Conservation (phyloP, 2,113 vertebrate genomes). For the Alces alces region DNA sequence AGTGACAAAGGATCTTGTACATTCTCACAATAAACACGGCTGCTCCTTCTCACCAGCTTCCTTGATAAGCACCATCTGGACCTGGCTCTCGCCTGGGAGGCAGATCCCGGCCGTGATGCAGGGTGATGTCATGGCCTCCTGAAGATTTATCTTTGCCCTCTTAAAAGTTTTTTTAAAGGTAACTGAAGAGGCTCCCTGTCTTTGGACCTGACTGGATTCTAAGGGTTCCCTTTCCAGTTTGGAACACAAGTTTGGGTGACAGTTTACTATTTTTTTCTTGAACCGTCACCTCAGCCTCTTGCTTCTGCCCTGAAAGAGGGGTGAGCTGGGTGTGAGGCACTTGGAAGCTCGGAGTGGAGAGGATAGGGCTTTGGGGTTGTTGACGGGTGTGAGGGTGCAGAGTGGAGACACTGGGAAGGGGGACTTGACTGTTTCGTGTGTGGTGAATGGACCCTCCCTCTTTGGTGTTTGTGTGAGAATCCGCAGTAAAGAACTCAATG, state of each 20-base stretch:
- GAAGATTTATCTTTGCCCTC: not conserved
- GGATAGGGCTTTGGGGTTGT: not conserved
- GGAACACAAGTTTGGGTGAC: not conserved
- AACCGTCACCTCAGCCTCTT: not conserved
- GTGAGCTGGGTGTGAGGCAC: not conserved
- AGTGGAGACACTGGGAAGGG: not conserved
- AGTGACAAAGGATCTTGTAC: slow-evolving; percentile 37
- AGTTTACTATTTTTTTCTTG: not conserved
- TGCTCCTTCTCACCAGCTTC: not conserved
- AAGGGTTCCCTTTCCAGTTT: not conserved
- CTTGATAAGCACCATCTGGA: slow-evolving; percentile 50
- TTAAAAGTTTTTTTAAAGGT: not conserved
- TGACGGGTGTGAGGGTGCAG: not conserved
- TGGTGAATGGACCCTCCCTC: not conserved
- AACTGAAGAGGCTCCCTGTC: not conserved
- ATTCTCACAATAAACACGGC: slow-evolving; percentile 17
- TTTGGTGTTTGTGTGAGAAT: not conserved
- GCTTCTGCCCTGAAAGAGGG: not conserved
- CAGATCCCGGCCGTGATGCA: not conserved
- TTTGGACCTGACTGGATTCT: not conserved
- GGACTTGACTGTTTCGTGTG: not conserved
- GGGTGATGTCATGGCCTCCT: not conserved
- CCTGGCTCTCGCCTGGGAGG: not conserved
- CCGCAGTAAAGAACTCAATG: not conserved
- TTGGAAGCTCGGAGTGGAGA: no score